These are phyloP conservation scores for Pseudococcus jackbeardsleyi DNA, from an alignment of 2,888 invertebrate species.

Conservation along the genomic window DNA sequence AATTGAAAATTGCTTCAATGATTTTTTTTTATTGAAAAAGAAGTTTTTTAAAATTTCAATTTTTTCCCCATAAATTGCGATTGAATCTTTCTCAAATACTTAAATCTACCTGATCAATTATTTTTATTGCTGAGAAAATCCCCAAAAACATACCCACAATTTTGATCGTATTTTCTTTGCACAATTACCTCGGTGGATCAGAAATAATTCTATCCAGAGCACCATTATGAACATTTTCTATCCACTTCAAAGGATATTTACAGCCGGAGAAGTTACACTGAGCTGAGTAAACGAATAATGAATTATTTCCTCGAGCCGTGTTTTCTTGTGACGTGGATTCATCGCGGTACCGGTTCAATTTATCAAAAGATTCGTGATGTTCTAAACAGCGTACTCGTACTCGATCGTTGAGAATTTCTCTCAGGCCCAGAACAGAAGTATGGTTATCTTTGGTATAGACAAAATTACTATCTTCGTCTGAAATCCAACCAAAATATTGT, in stretches of 20 bases:
- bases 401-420: constrained; percentile 78
- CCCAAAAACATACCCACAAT: too few relatives aligned
- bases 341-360: constrained; percentile 68
- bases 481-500: background rate
- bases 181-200: background rate
- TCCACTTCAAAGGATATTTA: constrained; percentile 86
- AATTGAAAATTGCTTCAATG: too few relatives aligned
- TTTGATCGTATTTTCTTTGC: too few relatives aligned
- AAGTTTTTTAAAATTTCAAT: too few relatives aligned
- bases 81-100: too few relatives aligned
- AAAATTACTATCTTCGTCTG: constrained; percentile 74
- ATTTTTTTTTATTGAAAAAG: too few relatives aligned
- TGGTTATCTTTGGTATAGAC: constrained; percentile 91
- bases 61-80: too few relatives aligned
- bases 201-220: constrained; percentile 70
- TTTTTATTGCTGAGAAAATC: too few relatives aligned
- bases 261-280: constrained; percentile 95
- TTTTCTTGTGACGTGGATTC: background rate
- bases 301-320: constrained; percentile 69
- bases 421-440: constrained; percentile 94
- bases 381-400: constrained; percentile 75
- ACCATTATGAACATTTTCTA: constrained; percentile 76
- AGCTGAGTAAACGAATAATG: constrained; percentile 88
- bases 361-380: constrained; percentile 74
- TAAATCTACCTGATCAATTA: too few relatives aligned